Evolutionary conservation across 1,140 invertebrate genomes (phyloP).

Genomic region (Leptopilina boulardi): DNA sequence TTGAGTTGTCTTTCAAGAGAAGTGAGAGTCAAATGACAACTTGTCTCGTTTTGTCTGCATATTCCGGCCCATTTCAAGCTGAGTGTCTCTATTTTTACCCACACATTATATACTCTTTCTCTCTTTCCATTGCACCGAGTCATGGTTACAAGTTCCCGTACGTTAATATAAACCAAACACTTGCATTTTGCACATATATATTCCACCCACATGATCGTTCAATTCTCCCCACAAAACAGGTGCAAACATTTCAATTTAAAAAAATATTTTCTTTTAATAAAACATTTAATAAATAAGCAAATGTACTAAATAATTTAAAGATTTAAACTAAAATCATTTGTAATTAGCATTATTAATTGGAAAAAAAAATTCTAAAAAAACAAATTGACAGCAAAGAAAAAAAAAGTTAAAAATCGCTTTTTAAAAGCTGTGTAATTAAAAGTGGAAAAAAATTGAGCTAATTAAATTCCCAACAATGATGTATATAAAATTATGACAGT

Average conservation of each 20-base stretch:
- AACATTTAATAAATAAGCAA: no score
- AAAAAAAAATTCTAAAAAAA: no score
- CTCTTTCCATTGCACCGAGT: not conserved
- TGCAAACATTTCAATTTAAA: not conserved
- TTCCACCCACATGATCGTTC: not conserved
- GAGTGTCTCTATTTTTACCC: slow-evolving; percentile 8
- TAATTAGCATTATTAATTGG: no score
- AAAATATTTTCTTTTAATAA: not conserved
- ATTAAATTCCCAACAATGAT: not conserved
- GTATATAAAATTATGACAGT: not conserved
- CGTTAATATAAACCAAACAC: not conserved
- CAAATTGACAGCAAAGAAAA: no score
- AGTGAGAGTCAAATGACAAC: slow-evolving; percentile 4
- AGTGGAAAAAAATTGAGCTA: not conserved
- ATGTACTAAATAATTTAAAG: no score
- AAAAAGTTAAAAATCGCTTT: not conserved
- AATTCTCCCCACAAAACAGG: not conserved
- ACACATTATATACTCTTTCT: not conserved
- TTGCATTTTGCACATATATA: not conserved
- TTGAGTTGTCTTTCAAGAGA: not conserved
- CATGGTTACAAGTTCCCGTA: not conserved
- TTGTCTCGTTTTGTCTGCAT: slow-evolving; percentile 11
- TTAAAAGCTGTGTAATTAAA: not conserved
- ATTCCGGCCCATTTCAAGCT: not conserved
- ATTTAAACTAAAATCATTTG: no score